Conservation (phyloP, 2,797 vertebrate genomes). For the Loris lydekkerianus region DNA sequence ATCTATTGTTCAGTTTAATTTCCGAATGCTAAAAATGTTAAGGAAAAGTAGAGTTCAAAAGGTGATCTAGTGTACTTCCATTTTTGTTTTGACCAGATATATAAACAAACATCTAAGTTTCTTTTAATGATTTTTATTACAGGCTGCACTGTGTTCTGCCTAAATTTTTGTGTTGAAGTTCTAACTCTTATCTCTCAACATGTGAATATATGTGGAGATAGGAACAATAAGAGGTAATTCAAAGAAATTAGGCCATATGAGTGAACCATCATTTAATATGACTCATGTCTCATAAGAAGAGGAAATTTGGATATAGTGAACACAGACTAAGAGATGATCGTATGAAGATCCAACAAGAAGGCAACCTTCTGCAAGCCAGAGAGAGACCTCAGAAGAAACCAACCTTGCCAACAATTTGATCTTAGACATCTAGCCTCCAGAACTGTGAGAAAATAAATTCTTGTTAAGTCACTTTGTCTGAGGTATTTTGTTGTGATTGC, state of each 20-base stretch:
- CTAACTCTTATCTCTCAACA: neutral
- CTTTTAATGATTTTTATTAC: neutral
- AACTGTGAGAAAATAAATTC: neutral
- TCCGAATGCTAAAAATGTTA: neutral
- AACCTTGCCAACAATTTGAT: neutral
- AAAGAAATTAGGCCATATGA: neutral
- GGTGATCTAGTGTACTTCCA: neutral
- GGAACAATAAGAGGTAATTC: neutral
- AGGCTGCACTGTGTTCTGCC: neutral
- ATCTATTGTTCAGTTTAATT: conserved; percentile 26
- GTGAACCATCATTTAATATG: neutral
- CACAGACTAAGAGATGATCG: no score
- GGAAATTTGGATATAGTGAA: neutral
- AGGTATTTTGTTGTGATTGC: neutral
- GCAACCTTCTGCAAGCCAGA: neutral
- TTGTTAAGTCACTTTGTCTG: no score
- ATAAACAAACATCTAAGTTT: neutral
- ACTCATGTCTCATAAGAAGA: neutral
- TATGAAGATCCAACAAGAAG: neutral
- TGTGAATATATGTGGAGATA: neutral
- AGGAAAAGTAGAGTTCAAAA: neutral
- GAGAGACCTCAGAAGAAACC: neutral
- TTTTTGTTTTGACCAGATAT: neutral
- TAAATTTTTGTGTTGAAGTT: neutral
- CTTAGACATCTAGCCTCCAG: neutral